A percentile compares a stretch with the other conserved stretches of the same genome.
These are phyloP conservation scores for Sturmia bella DNA, from an alignment of 2,888 invertebrate genomes.

Conservation along the genomic window DNA sequence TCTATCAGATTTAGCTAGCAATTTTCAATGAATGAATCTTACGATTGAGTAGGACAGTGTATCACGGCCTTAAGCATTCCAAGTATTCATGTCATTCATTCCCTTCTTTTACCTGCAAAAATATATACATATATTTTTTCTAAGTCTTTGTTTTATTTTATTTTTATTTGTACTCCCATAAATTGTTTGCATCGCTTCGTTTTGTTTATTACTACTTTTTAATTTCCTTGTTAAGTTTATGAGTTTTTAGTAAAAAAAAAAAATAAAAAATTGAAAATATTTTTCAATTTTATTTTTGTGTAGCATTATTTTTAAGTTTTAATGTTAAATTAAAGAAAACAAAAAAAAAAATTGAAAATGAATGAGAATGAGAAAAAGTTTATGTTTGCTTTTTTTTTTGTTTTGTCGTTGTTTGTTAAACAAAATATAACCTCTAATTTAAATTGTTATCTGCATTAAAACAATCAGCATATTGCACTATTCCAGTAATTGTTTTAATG, in stretches of 20 bases:
- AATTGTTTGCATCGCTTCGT: slow-evolving; percentile 16
- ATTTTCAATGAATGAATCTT: no score
- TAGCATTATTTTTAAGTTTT: slow-evolving; percentile 30
- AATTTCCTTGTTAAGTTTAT: slow-evolving; percentile 48
- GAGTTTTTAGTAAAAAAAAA: slow-evolving; percentile 2
- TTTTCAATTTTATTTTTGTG: slow-evolving; percentile 26
- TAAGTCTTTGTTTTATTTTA: background rate
- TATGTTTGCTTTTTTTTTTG: background rate
- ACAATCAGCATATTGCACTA: slow-evolving; percentile 58
- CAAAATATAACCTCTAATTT: slow-evolving; percentile 53
- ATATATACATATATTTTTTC: background rate
- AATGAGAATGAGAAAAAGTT: background rate
- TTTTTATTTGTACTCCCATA: background rate
- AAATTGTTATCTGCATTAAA: slow-evolving; percentile 47
- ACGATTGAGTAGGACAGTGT: background rate
- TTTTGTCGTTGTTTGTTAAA: slow-evolving; percentile 37
- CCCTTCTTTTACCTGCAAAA: slow-evolving; percentile 40
- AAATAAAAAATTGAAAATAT: no score
- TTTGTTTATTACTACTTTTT: slow-evolving; percentile 28
- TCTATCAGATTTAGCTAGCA: no score
- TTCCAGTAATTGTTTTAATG: slow-evolving; percentile 61
- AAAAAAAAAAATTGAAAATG: slow-evolving; percentile 1
- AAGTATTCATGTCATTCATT: slow-evolving; percentile 56
- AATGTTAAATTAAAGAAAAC: slow-evolving; percentile 3
- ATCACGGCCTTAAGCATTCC: no score